A percentile compares a stretch with the other conserved stretches of the same genome.
Conservation (phyloP, 2,888 invertebrate species). For the Athrips mouffetella region DNA sequence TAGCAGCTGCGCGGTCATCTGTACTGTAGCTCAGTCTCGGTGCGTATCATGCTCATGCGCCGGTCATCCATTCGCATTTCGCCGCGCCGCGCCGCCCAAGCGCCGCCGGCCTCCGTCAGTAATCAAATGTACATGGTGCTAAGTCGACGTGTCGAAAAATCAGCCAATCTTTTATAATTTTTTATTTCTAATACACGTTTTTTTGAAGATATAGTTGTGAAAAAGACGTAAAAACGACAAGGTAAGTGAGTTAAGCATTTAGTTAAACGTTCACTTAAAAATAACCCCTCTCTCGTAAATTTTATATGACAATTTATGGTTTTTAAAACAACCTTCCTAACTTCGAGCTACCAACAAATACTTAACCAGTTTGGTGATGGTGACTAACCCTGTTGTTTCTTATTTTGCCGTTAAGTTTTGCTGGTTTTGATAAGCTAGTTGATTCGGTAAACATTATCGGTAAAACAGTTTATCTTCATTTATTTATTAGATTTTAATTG, state of each 20-base stretch:
- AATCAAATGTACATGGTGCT: slow-evolving; percentile 3
- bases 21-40: not conserved
- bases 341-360: not conserved
- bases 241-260: not conserved
- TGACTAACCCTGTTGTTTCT: not conserved
- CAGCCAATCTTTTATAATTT: not conserved
- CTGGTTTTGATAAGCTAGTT: no score
- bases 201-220: not conserved
- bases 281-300: not conserved
- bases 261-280: not conserved
- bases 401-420: not conserved
- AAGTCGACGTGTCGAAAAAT: not conserved
- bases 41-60: not conserved
- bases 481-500: no score
- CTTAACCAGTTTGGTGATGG: not conserved
- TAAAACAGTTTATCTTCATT: no score
- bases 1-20: slow-evolving; percentile 6
- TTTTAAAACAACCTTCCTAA: not conserved
- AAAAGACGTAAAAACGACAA: not conserved
- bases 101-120: slow-evolving; percentile 16
- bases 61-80: not conserved
- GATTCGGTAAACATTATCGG: no score
- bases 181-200: not conserved
- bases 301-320: not conserved
- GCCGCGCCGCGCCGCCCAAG: slow-evolving; percentile 15